Base-by-base conservation (phyloP, 2,888 invertebrate genomes). In the Trachelus iudaicus region DNA sequence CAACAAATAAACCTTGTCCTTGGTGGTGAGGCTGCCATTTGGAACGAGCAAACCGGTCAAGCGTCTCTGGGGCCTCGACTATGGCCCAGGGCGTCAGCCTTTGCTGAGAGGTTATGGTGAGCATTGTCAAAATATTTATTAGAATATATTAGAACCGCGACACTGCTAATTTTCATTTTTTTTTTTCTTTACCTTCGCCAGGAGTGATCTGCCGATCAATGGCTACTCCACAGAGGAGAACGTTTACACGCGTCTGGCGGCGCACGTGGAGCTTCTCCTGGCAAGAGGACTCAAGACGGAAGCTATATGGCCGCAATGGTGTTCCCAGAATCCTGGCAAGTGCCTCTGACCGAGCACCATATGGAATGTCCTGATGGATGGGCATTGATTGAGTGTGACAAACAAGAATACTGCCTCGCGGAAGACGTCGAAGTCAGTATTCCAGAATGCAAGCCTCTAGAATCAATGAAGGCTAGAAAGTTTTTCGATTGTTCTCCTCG, bases 21-120 rank as follows among this genome's bases (percentile, higher is more conserved):
- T 75, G 97, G 97, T 1, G 97, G 96, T 1, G 96, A 97, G 89
- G 97, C 95, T 30, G 96, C 97, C 81, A 93, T 97, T 85, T 98
- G 97, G 97, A 95, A 95, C 76, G 97, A 97, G 91, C 97, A 97
- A 92, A 94, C 95, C 69, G 96, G 95, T 80, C 94, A 95, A 86
- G 93, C 94, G 76, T 95, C 95, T 75, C 90, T 97, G 85, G 97
- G 97, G 89, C 94, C 95, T 83, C 94, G 97, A 87, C 92, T 97
- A 86, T 97, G 97, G 97, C 97, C 97, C 69, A 93, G 97, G 80
- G 93, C 95, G 4, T 95, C 97, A 0, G 97, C 97, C 1, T 92
- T 97, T 82, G 97, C 95, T 0, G 97, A 97, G 92, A 93, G 97
- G 83, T 92, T 96, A 83, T 96, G 96, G 96, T 92, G 87, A 73